Evolutionary conservation across 2,888 invertebrate genomes (phyloP).

Genomic region (Eurytoma californica): DNA sequence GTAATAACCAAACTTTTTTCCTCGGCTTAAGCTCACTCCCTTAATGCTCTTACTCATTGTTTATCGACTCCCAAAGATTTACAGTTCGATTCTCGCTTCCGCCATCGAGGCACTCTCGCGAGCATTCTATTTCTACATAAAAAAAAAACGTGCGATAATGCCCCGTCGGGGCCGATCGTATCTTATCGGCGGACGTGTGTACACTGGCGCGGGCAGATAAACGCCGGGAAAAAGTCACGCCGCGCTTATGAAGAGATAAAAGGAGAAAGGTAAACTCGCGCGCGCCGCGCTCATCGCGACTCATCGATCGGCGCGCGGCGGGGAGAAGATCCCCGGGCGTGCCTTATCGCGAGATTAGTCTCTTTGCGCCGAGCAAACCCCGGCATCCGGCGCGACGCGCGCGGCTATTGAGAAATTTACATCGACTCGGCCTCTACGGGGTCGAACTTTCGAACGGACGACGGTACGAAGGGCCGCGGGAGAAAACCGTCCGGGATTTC

Average conservation of each 20-base stretch:
- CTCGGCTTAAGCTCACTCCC: no score
- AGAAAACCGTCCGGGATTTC: no score
- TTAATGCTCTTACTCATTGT: no score
- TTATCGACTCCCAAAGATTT: no score
- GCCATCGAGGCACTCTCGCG: no score
- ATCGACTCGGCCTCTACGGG: background rate
- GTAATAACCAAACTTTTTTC: no score
- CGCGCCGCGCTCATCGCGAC: constrained; percentile 15
- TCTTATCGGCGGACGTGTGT: background rate
- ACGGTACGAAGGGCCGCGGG: no score
- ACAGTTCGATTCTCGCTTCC: no score
- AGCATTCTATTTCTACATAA: no score
- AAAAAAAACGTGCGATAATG: no score
- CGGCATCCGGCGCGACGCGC: constrained; percentile 26
- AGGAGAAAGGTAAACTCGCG: constrained; percentile 26
- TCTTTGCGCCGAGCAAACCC: constrained; percentile 46
- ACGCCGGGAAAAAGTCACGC: background rate
- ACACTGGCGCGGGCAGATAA: background rate
- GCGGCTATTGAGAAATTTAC: constrained; percentile 26
- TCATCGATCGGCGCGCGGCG: constrained; percentile 23
- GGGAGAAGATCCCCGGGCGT: constrained; percentile 12
- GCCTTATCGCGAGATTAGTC: constrained; percentile 48
- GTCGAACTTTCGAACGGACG: background rate
- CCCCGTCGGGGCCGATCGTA: background rate
- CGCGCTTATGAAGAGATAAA: constrained; percentile 35